Evolutionary conservation across 2,888 invertebrate species (phyloP), one percentile per base, ranked within the genome.

Genomic region (Adelognathus sp.): DNA sequence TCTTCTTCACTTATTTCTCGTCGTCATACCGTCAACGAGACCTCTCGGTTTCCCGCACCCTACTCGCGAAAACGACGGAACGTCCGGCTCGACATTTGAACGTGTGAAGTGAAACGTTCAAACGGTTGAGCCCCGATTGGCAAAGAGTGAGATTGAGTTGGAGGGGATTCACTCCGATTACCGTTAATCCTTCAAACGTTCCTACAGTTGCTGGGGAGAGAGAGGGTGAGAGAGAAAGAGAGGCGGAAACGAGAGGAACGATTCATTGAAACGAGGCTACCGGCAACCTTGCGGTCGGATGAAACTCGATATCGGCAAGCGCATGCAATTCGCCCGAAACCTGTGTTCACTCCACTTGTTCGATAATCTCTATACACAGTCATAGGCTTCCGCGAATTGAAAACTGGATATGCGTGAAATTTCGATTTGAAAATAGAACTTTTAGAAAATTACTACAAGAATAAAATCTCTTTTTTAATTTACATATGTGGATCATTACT

Each of bases 161-260:
- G 41, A 11, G 46, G 73, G 50, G 50, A 60, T 54, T 64, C 70
- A 60, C 73, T 70, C 14, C 71, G 56, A 54, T 75, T 63, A 71
- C 44, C 66, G 78, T 71, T 75, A 67, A 79, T 79, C 79, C 67
- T 60, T n/a, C 3, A 67, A 75, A 72, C 71, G 44, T 63, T 54
- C n/a, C n/a, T n/a, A n/a, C n/a, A n/a, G n/a, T n/a, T 71, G 50
- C 52, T 54, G 27, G 46, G 29, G 18, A 66, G 31, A 70, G 16
- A n/a, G 18, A n/a, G n/a, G n/a, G n/a, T n/a, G n/a, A n/a, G n/a
- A n/a, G n/a, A n/a, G n/a, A n/a, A 33, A 56, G 29, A 46, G 29
- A 29, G 29, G 50, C 24, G 7, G 58, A 21, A 46, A 60, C 18
- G 29, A 46, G 52, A 33, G 44, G 24, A 29, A 7, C 39, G 66